Base-by-base conservation (phyloP, 2,888 invertebrate species). In the Pachliopta kotzebuea region DNA sequence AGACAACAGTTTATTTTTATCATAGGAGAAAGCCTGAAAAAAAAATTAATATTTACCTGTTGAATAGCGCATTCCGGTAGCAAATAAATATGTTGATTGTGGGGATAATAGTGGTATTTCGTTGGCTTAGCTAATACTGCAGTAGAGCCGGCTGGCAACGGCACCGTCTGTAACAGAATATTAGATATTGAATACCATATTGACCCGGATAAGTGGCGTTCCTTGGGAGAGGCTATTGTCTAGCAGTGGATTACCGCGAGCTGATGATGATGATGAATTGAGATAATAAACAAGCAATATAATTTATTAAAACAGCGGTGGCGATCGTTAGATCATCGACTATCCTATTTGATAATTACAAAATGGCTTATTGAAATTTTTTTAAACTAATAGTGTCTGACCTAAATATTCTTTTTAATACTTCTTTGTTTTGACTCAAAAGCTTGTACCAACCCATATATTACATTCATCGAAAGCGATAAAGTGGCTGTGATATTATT, bases 61-160 rank as follows among this genome's bases (percentile, higher is more conserved):
- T 98, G 98, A 76, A 98, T 96, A 71, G 98, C 98, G 89, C 98
- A 98, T 90, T 98, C 98, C 69, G 98, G 98, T 75, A 98, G 93
- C 78, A 97, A 92, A 90, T 97, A 97, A 79, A 97, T 96, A 89
- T 97, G 97, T 87, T 97, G 97, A 89, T 97, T 97, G 90, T 97
- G 97, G 37, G 97, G 97, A 86, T 97, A 97, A 91, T 97, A 97
- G 86, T 98, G 97, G 89, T 98, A 97, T 91, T 97, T 97, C 70
- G 97, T 97, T 29, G 97, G 97, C 83, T 97, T 97, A 59, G 96
- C 95, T 71, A 96, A 90, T 56, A 94, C 94, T 65, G 94, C 94
- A 68, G 95, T 93, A 55, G 95, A 94, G 23, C 93, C 94, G 55
- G 94, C 94, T 58, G 94, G 95, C 74, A 95, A 80, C 62, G 94